Evolutionary conservation across 2,113 vertebrate genomes (phyloP), one percentile per base, ranked within the genome.

Genomic region (Silurus asotus): DNA sequence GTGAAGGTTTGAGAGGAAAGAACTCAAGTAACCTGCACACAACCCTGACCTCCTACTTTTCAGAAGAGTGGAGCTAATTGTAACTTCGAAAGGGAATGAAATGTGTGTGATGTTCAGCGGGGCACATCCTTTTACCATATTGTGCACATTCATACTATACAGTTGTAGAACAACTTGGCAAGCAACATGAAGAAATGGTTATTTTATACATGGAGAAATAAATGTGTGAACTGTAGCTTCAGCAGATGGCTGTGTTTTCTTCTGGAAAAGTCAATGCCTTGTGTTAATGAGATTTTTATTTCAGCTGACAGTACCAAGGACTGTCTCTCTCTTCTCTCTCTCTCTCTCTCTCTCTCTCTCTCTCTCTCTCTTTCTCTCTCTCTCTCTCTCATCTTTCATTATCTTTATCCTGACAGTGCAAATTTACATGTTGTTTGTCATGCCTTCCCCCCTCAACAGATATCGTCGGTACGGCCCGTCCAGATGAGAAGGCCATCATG

Each of bases 401-500:
- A 48, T 81, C 61, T 59, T 80, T 58, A 80, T 72, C 85, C 89
- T 25, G 56, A 80, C 5, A 3, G 28, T 61, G 14, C 14, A 55
- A 53, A 83, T 83, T 69, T n/a, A 83, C 28, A 14, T 8, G 6
- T 67, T 69, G 3, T 79, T 14, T 78, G 4, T 61, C 53, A 0
- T 58, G 11, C 88, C 85, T 67, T 83, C 87, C 84, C 88, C 74
- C 89, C 78, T 87, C 82, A 25, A 89, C 96, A 99, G 98, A 99
- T 95, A 99, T 99, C 89, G 98, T 99, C 88, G 98, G 98, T 95
- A 99, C 98, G 7, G 97, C 97, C 92, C 98, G 98, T 88, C 98
- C 98, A 10, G 98, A 99, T 88, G 97, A 99, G 94, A 99, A 99
- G 92, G 98, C 98, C 93, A 99, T 99, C 96, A 99, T 99, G 98